Evolutionary conservation across 1,140 invertebrate species (phyloP).

Genomic region (Euwallacea similis): DNA sequence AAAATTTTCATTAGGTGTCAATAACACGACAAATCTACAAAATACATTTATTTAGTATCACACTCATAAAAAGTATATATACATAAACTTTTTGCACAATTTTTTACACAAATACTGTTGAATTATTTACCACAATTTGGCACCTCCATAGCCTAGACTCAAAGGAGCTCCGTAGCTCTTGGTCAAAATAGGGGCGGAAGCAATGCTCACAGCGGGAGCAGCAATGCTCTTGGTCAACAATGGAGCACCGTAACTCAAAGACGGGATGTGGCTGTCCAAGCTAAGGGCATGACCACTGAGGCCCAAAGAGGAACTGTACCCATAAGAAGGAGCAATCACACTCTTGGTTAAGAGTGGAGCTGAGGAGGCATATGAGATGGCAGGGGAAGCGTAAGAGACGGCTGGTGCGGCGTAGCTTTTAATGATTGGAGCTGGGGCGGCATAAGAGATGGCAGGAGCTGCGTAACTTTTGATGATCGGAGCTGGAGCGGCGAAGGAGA

Average conservation of each 20-base stretch:
- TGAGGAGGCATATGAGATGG: slow-evolving; percentile 3
- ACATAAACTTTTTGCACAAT: background rate
- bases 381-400: slow-evolving; percentile 13
- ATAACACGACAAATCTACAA: background rate
- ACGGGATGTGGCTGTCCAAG: background rate
- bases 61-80: slow-evolving; percentile 6
- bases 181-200: slow-evolving; percentile 5
- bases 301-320: background rate
- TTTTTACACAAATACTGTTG: background rate
- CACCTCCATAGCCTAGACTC: background rate
- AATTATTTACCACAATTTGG: slow-evolving; percentile 20
- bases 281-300: background rate
- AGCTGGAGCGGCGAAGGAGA: slow-evolving; percentile 10
- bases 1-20: too few relatives aligned
- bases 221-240: slow-evolving; percentile 14
- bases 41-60: slow-evolving; percentile 18
- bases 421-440: slow-evolving; percentile 20
- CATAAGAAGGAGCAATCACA: slow-evolving; percentile 11
- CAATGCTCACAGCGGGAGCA: slow-evolving; percentile 20
- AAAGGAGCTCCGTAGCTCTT: slow-evolving; percentile 17
- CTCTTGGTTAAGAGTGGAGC: slow-evolving; percentile 10
- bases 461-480: slow-evolving; percentile 18
- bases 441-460: slow-evolving; percentile 11
- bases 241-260: background rate
- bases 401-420: slow-evolving; percentile 24